phyloP scores from a whole-genome alignment of 2,888 invertebrate genomes.

The Eupithecia dodoneata region DNA sequence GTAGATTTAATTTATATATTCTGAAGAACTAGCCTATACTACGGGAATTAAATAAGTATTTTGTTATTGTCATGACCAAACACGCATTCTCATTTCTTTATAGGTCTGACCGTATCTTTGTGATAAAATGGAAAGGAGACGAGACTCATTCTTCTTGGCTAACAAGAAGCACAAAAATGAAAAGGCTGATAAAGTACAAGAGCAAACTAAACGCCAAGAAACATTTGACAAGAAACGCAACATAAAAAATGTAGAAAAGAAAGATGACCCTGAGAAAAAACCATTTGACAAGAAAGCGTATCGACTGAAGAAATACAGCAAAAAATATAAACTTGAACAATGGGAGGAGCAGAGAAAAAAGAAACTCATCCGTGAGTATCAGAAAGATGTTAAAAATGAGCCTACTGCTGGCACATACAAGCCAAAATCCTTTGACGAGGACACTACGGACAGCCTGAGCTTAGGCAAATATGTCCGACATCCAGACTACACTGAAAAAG shows the following conservation, averaged over 20 bases:
- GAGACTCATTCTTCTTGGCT: constrained; percentile 66
- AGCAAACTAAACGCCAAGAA: constrained; percentile 56
- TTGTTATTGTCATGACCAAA: constrained; percentile 61
- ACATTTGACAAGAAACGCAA: constrained; percentile 62
- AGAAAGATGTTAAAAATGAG: constrained; percentile 83
- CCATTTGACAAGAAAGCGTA: constrained; percentile 88
- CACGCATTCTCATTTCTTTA: constrained; percentile 81
- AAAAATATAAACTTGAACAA: constrained; percentile 87
- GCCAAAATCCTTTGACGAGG: constrained; percentile 80
- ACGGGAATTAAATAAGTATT: constrained; percentile 22
- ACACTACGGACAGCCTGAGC: constrained; percentile 56
- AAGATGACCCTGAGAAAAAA: constrained; percentile 71
- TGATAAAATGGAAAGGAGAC: constrained; percentile 68
- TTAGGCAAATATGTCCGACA: constrained; percentile 74
- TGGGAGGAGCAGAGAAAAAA: constrained; percentile 88
- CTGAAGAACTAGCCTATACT: constrained; percentile 6
- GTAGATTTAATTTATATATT: constrained; percentile 7
- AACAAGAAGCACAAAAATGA: constrained; percentile 56
- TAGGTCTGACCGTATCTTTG: constrained; percentile 65
- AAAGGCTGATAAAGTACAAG: constrained; percentile 28
- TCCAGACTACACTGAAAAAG: constrained; percentile 70
- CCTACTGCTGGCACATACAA: constrained; percentile 72
- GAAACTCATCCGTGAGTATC: constrained; percentile 81
- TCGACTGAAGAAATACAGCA: constrained; percentile 87
- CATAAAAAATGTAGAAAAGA: constrained; percentile 26